Evolutionary conservation across 1,140 invertebrate genomes (phyloP).

Genomic region (Oncopeltus fasciatus): DNA sequence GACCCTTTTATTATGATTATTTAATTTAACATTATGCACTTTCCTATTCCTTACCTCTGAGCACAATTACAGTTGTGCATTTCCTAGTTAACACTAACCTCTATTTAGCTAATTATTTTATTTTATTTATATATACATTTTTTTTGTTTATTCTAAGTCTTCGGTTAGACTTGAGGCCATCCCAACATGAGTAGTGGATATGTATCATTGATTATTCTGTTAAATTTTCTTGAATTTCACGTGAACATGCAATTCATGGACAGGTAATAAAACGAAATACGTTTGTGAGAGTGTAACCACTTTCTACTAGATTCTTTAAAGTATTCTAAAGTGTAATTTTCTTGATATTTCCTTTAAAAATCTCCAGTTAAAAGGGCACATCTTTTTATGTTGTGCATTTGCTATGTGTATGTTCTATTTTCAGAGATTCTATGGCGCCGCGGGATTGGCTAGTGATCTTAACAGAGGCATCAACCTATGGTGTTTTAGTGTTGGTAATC

Average conservation of each 20-base stretch:
- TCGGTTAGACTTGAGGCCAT: background rate
- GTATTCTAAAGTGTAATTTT: too few relatives aligned
- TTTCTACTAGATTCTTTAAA: too few relatives aligned
- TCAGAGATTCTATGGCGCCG: slow-evolving; percentile 19
- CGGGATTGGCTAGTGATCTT: slow-evolving; percentile 11
- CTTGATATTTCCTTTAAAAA: background rate
- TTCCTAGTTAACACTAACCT: background rate
- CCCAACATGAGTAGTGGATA: background rate
- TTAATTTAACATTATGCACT: background rate
- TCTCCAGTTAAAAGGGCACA: slow-evolving; percentile 8
- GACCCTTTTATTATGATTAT: too few relatives aligned
- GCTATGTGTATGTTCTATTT: slow-evolving; percentile 21
- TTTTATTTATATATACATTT: background rate
- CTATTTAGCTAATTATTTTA: background rate
- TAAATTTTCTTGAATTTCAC: too few relatives aligned
- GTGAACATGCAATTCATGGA: too few relatives aligned
- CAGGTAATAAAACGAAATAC: too few relatives aligned
- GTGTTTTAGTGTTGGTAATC: slow-evolving; percentile 22
- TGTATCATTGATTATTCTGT: background rate
- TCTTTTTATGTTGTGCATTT: slow-evolving; percentile 19
- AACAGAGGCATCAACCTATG: slow-evolving; percentile 19
- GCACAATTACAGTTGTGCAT: slow-evolving; percentile 2
- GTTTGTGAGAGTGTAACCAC: too few relatives aligned
- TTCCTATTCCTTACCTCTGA: background rate
- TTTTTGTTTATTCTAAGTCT: too few relatives aligned